Percentiles rank a stretch among this genome's conserved stretches.
phyloP scores from a whole-genome alignment of 2,888 invertebrate species.

The Noctuana brunneofusca region DNA sequence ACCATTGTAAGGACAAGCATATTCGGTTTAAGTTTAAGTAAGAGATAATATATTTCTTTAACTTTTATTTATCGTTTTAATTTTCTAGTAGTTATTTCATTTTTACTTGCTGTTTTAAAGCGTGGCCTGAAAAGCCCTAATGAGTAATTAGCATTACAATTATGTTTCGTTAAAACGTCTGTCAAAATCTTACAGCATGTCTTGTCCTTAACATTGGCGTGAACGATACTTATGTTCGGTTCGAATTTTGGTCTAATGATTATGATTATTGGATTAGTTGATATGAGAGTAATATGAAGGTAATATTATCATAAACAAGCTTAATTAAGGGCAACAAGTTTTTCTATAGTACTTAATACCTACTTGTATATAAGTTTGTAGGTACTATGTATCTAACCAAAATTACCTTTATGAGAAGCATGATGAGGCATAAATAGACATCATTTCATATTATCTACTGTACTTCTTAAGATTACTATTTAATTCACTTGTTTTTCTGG shows the following conservation, averaged over 20 bases:
- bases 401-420: too few species aligned
- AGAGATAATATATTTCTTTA: not conserved
- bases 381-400: too few species aligned
- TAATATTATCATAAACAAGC: not conserved
- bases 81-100: too few species aligned
- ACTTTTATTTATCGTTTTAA: too few species aligned
- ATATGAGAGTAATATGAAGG: not conserved
- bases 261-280: not conserved
- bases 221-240: conserved; percentile 6
- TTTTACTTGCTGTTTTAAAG: too few species aligned
- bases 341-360: too few species aligned
- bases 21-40: not conserved
- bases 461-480: too few species aligned
- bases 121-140: too few species aligned
- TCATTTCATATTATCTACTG: too few species aligned
- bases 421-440: too few species aligned
- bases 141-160: not conserved
- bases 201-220: conserved; percentile 10
- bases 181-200: not conserved
- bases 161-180: not conserved
- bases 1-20: conserved; percentile 17
- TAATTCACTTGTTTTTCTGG: too few species aligned
- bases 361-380: too few species aligned
- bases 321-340: not conserved
- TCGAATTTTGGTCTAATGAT: conserved; percentile 10